Evolutionary conservation across 2,888 invertebrate genomes (phyloP).

Genomic region (Drosophila algonquin): DNA sequence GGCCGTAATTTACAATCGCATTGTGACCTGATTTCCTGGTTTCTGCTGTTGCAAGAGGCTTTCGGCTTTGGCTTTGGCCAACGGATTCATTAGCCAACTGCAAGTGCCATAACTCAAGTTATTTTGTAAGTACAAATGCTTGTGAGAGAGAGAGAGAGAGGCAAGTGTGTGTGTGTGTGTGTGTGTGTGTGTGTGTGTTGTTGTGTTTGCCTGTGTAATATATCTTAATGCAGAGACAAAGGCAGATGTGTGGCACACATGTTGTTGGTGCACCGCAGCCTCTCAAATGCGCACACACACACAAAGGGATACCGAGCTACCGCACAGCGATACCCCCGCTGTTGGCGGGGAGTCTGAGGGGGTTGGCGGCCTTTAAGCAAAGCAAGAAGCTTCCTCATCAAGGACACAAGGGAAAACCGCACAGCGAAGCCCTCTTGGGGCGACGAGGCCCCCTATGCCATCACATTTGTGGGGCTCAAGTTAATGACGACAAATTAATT

Average conservation of each 20-base stretch:
- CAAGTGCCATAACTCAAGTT: slow-evolving; percentile 67
- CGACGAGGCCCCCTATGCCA: not conserved
- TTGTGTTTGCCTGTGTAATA: too few species aligned
- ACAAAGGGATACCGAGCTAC: slow-evolving; percentile 1
- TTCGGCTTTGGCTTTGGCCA: slow-evolving; percentile 14
- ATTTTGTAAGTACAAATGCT: slow-evolving; percentile 70
- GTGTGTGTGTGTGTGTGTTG: too few species aligned
- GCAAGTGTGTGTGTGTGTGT: slow-evolving; percentile 16
- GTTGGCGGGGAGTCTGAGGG: not conserved
- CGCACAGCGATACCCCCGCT: not conserved
- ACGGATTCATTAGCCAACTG: slow-evolving; percentile 59
- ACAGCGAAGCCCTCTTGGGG: slow-evolving; percentile 20
- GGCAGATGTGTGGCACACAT: slow-evolving; percentile 37
- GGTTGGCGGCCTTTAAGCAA: slow-evolving; percentile 48
- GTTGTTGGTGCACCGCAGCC: slow-evolving; percentile 64
- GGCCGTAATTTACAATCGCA: slow-evolving; percentile 61
- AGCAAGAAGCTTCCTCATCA: not conserved
- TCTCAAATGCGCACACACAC: slow-evolving; percentile 32
- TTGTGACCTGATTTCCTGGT: slow-evolving; percentile 63
- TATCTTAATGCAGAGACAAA: slow-evolving; percentile 55
- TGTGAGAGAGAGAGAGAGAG: slow-evolving; percentile 32
- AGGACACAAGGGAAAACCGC: slow-evolving; percentile 43
- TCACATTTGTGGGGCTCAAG: slow-evolving; percentile 47
- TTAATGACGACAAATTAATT: slow-evolving; percentile 77
- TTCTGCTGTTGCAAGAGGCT: slow-evolving; percentile 8